Evolutionary conservation across 2,113 vertebrate genomes (phyloP).

Genomic region (Orycteropus afer): DNA sequence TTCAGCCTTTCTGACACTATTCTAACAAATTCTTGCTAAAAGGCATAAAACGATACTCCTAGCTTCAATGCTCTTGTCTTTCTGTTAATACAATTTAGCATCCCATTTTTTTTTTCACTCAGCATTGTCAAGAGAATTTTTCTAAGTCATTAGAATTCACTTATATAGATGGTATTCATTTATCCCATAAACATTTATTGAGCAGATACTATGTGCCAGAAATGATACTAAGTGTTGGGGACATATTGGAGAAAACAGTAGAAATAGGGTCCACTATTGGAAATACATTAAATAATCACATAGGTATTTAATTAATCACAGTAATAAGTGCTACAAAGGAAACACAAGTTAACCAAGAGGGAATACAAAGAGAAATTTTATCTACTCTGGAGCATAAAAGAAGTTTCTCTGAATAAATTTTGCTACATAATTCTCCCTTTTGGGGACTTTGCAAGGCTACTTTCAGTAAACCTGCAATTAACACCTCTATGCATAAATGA

Average conservation of each 20-base stretch:
- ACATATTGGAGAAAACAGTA: not conserved
- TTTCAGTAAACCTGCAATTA: conserved; percentile 36
- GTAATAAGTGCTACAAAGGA: not conserved
- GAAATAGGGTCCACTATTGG: not conserved
- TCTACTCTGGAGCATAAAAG: not conserved
- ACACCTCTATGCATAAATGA: not conserved
- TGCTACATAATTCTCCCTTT: not conserved
- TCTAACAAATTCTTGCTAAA: not conserved
- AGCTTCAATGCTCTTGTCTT: not conserved
- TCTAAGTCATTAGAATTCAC: not conserved
- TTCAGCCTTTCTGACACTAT: not conserved
- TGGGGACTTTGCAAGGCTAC: not conserved
- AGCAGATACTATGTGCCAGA: not conserved
- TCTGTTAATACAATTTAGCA: not conserved
- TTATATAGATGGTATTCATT: not conserved
- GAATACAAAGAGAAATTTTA: not conserved
- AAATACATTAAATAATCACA: not conserved
- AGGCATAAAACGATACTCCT: not conserved
- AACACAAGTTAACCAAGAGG: not conserved
- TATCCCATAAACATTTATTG: not conserved
- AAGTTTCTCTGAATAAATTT: not conserved
- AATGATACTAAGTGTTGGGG: not conserved
- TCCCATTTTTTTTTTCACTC: conserved; percentile 11
- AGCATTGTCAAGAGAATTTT: not conserved
- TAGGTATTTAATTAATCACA: not conserved